These are phyloP conservation scores for Hippoglossus stenolepis DNA, from an alignment of 2,113 vertebrate genomes.

Conservation along the genomic window DNA sequence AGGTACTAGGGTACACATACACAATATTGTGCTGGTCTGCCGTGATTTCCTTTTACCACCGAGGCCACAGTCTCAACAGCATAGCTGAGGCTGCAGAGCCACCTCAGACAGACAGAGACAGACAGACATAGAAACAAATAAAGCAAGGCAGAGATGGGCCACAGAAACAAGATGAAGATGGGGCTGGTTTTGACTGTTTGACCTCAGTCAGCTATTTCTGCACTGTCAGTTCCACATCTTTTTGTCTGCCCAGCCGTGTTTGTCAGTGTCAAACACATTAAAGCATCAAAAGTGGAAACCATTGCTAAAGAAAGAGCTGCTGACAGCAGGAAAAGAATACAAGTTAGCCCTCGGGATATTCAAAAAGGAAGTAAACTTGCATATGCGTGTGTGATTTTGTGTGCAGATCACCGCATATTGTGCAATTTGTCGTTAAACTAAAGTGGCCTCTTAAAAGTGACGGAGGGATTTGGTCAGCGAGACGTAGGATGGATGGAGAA, in stretches of 20 bases:
- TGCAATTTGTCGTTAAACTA: conserved; percentile 63
- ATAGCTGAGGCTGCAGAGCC: conserved; percentile 42
- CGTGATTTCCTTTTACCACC: conserved; percentile 32
- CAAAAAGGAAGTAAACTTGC: conserved; percentile 44
- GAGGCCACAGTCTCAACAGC: conserved; percentile 46
- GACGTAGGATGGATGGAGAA: conserved; percentile 22
- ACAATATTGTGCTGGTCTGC: conserved; percentile 25
- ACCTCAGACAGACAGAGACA: conserved; percentile 51
- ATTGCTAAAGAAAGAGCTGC: conserved; percentile 58
- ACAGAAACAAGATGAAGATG: conserved; percentile 18
- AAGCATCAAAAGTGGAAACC: conserved; percentile 51
- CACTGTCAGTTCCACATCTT: conserved; percentile 37
- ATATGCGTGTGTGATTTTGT: neutral
- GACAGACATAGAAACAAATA: conserved; percentile 37
- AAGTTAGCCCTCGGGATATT: conserved; percentile 21
- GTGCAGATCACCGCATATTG: conserved; percentile 50
- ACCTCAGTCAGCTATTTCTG: conserved; percentile 53
- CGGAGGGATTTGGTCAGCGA: conserved; percentile 39
- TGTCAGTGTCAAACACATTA: conserved; percentile 48
- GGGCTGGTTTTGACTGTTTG: conserved; percentile 36
- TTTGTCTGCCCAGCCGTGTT: conserved; percentile 34
- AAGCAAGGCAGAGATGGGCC: conserved; percentile 2
- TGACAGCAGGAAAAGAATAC: conserved; percentile 49
- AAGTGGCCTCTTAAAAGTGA: conserved; percentile 50
- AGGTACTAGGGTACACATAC: neutral